Evolutionary conservation across 2,888 invertebrate species (phyloP).

Genomic region (Napeogenes inachia): DNA sequence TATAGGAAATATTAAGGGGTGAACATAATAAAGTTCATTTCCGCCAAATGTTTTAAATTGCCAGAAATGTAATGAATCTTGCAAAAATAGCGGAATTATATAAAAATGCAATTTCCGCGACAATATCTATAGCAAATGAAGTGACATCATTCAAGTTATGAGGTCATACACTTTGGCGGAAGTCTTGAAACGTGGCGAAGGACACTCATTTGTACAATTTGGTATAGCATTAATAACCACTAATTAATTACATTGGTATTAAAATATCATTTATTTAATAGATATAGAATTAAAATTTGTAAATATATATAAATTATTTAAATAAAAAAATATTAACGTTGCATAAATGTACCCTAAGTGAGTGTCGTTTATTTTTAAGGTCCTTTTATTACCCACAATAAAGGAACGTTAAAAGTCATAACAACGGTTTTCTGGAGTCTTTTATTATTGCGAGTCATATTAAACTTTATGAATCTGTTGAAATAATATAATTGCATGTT

Average conservation of each 20-base stretch:
- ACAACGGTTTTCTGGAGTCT: slow-evolving; percentile 1
- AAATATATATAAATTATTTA: background rate
- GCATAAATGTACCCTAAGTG: background rate
- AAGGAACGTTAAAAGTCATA: slow-evolving; percentile 1
- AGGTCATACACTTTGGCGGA: slow-evolving; percentile 42
- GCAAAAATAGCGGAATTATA: slow-evolving; percentile 7
- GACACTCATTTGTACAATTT: slow-evolving; percentile 28
- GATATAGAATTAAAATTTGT: background rate
- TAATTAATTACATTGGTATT: background rate
- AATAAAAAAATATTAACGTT: too few species aligned
- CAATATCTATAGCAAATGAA: slow-evolving; percentile 36
- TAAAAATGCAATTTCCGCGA: slow-evolving; percentile 39
- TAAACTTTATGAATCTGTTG: slow-evolving; percentile 8
- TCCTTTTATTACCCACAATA: slow-evolving; percentile 4
- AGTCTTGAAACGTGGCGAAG: slow-evolving; percentile 41
- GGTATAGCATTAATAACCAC: background rate
- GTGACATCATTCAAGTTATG: slow-evolving; percentile 33
- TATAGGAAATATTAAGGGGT: slow-evolving; percentile 7
- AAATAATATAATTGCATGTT: background rate
- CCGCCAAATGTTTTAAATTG: slow-evolving; percentile 10
- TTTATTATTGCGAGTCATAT: background rate
- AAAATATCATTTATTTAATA: background rate
- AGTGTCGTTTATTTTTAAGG: background rate
- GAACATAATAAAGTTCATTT: slow-evolving; percentile 16
- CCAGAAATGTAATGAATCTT: background rate